Evolutionary conservation across 2,797 vertebrate genomes (phyloP).

Genomic region (Phaenicophaeus curvirostris): DNA sequence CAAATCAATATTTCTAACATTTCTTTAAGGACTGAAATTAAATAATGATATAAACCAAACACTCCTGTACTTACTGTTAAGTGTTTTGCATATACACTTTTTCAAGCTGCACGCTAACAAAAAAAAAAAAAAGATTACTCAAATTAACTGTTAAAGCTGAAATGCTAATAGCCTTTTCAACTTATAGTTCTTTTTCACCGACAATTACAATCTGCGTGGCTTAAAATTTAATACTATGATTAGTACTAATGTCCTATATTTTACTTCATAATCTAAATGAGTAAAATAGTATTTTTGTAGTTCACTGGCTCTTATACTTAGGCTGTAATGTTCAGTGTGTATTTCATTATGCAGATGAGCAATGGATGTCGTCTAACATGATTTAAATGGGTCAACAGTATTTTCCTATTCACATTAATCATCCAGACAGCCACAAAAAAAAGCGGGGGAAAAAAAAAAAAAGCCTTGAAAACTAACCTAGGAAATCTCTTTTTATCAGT

Average conservation of each 20-base stretch:
- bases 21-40: slow-evolving; percentile 56
- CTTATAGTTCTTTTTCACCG: slow-evolving; percentile 70
- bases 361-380: slow-evolving; percentile 74
- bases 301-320: slow-evolving; percentile 65
- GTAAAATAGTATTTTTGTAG: slow-evolving; percentile 75
- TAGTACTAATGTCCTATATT: slow-evolving; percentile 71
- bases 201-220: slow-evolving; percentile 73
- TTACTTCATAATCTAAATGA: slow-evolving; percentile 77
- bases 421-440: slow-evolving; percentile 66
- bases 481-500: slow-evolving; percentile 53
- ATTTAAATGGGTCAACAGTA: slow-evolving; percentile 83
- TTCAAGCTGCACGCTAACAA: slow-evolving; percentile 20
- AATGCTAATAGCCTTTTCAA: slow-evolving; percentile 65
- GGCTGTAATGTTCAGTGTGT: slow-evolving; percentile 69
- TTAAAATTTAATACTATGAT: slow-evolving; percentile 76
- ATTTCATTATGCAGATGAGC: slow-evolving; percentile 80
- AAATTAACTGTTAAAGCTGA: slow-evolving; percentile 69
- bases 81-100: slow-evolving; percentile 42
- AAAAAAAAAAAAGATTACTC: slow-evolving; percentile 7
- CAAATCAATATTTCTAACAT: slow-evolving; percentile 55
- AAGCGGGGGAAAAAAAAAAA: not conserved
- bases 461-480: slow-evolving; percentile 61
- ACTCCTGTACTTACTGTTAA: slow-evolving; percentile 44
- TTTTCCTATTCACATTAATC: slow-evolving; percentile 82
- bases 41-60: slow-evolving; percentile 54